These are phyloP conservation scores for Dynastes grantii DNA, from an alignment of 2,888 invertebrate genomes.

Conservation along the genomic window DNA sequence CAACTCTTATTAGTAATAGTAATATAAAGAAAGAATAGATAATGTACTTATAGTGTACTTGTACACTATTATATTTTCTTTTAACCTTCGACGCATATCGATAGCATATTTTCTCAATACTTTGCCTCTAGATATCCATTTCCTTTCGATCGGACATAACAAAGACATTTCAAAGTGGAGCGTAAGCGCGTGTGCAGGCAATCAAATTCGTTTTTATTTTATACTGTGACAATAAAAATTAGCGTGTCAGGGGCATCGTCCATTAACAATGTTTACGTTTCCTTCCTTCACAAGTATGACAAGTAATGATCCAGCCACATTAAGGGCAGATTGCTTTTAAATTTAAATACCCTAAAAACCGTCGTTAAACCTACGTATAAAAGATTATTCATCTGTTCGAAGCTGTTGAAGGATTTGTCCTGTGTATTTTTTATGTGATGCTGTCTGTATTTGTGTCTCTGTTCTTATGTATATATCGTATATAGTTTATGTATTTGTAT, in stretches of 20 bases:
- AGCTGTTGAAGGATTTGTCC: conserved; percentile 56
- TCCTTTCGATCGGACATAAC: neutral
- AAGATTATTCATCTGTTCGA: conserved; percentile 54
- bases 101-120: too few relatives aligned
- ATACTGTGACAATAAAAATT: conserved; percentile 40
- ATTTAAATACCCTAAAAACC: conserved; percentile 55
- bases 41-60: too few relatives aligned
- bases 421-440: conserved; percentile 39
- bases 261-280: conserved; percentile 50
- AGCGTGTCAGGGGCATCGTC: conserved; percentile 40
- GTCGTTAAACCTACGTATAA: conserved; percentile 50
- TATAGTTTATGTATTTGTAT: neutral
- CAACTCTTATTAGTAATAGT: too few relatives aligned
- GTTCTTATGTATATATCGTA: neutral
- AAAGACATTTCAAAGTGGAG: conserved; percentile 20
- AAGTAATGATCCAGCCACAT: conserved; percentile 57
- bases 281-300: conserved; percentile 57
- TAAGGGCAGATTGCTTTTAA: conserved; percentile 55
- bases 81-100: too few relatives aligned
- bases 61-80: too few relatives aligned
- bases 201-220: conserved; percentile 39
- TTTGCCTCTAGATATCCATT: too few relatives aligned
- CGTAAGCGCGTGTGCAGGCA: conserved; percentile 13
- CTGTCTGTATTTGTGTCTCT: conserved; percentile 25
- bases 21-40: too few relatives aligned